These are phyloP conservation scores for Cephalopholis sonnerati DNA, from an alignment of 2,113 vertebrate genomes.

Conservation along the genomic window DNA sequence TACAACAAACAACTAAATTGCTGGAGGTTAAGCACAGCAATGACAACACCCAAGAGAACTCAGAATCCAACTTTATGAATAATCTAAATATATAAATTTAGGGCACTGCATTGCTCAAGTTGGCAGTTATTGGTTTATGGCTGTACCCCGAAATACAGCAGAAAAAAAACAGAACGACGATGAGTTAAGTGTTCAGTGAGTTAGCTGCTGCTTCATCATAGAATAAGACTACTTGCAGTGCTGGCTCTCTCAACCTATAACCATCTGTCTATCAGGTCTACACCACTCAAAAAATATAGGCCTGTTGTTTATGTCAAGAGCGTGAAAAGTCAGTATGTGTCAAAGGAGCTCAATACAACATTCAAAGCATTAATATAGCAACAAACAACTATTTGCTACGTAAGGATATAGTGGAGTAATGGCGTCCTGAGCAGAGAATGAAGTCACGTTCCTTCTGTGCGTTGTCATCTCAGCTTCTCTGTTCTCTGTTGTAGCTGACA, in stretches of 20 bases:
- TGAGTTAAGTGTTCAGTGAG: neutral
- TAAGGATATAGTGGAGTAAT: no score
- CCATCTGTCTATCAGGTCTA: neutral
- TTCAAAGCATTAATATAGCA: no score
- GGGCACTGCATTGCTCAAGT: constrained; percentile 6
- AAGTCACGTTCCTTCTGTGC: no score
- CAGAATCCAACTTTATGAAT: constrained; percentile 41
- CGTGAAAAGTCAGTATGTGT: constrained; percentile 36
- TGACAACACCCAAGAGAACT: constrained; percentile 43
- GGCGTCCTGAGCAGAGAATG: no score
- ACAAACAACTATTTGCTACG: no score
- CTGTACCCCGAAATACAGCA: neutral
- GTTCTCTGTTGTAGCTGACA: no score
- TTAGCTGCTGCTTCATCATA: neutral
- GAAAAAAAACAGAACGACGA: neutral
- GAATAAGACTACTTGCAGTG: neutral
- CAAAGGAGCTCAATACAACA: neutral
- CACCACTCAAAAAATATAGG: neutral
- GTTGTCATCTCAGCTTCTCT: no score
- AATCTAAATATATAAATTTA: constrained; percentile 44
- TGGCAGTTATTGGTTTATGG: neutral
- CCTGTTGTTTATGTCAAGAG: neutral
- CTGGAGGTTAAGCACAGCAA: constrained; percentile 46
- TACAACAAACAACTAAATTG: constrained; percentile 60
- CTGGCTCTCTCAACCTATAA: neutral